Base-by-base conservation (phyloP, 1,140 invertebrate genomes). In the Dreissena polymorpha region DNA sequence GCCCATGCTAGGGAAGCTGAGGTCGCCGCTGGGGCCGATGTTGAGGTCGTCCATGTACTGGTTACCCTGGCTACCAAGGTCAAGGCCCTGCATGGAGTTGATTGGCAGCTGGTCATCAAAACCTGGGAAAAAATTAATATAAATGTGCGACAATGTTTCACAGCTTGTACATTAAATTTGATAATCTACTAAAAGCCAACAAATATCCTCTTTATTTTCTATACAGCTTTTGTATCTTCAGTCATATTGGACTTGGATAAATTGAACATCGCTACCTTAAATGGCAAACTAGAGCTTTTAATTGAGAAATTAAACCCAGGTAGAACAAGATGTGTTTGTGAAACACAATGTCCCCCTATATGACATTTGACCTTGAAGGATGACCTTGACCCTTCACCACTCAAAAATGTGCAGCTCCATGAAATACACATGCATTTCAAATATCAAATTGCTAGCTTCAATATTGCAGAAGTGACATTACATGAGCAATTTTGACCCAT, bases 81-180 rank as follows among this genome's bases (percentile, higher is more conserved):
- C 97, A 88, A 98, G 94, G 85, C 97, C 97, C 95, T 98, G 97
- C 97, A 98, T 97, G 80, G 96, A 97, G 94, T 98, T 97, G 96
- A 98, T 96, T 95, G 97, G 97, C 95, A 98, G 96, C 95, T 97
- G 96, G 39, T 86, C 78, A 95, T 98, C 97, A 96, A 97, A 98
- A 95, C 97, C 97, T 97, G 86, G 53, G 87, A 93, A 73, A 72
- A 84, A 86, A 79, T 5, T 39, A 39, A 39, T 39, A 39, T 39
- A 39, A 63, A 5, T 63, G 60, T 25, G 18, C 16, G 49, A 29
- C 1, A 29, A 23, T 29, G 3, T 23, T 18, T 18, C 14, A 69
- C 14, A 3, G n/a, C n/a, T 7, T 5, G 7, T 23, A 7, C 1
- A 23, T 18, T 29, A 23, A 69, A 69, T 3, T 29, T 10, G 13